A percentile compares a stretch with the other conserved stretches of the same genome.
Conservation (phyloP, 1,140 invertebrate genomes). For the Oryzaephilus surinamensis region DNA sequence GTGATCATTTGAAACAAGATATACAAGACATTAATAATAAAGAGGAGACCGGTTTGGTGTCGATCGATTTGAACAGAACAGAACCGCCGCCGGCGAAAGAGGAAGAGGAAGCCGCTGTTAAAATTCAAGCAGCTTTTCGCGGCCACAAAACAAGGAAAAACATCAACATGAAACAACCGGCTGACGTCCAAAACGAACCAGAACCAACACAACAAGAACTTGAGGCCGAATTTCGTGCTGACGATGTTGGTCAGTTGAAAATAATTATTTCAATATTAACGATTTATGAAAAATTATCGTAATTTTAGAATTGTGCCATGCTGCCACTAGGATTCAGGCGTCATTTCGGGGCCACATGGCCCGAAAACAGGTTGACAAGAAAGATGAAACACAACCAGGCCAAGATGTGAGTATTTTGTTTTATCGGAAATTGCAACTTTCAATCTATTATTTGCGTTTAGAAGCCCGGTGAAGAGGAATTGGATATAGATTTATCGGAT, state of each 20-base stretch:
- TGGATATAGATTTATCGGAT: constrained; percentile 72
- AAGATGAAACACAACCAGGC: constrained; percentile 43
- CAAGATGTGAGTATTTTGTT: constrained; percentile 8
- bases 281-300: constrained; percentile 5
- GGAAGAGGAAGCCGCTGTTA: constrained; percentile 49
- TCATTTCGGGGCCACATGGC: constrained; percentile 85
- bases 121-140: constrained; percentile 60
- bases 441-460: not conserved
- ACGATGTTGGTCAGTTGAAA: constrained; percentile 57
- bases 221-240: constrained; percentile 61
- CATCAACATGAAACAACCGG: constrained; percentile 48
- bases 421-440: not conserved
- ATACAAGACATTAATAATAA: no score
- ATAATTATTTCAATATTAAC: not conserved
- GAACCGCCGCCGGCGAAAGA: no score
- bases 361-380: constrained; percentile 55
- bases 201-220: constrained; percentile 60
- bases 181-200: constrained; percentile 33
- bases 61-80: no score
- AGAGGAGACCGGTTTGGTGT: no score
- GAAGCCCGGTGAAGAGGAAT: constrained; percentile 47
- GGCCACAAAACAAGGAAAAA: constrained; percentile 53
- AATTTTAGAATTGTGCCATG: constrained; percentile 68
- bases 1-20: no score
- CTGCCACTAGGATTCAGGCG: constrained; percentile 86